Base-by-base conservation (phyloP, 2,888 invertebrate species). In the Dendrolimus houi region DNA sequence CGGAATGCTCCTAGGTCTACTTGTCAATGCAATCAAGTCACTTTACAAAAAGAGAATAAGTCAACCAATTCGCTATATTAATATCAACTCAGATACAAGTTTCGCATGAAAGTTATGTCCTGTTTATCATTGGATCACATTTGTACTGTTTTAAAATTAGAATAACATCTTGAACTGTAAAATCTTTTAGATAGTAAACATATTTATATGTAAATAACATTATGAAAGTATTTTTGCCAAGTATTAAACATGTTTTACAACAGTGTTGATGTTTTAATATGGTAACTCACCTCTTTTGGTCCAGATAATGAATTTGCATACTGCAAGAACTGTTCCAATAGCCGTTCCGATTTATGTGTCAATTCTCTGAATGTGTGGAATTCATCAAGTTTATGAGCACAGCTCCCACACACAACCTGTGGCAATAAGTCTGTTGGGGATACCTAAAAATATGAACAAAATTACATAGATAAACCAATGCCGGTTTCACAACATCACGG, bases 331-430 rank as follows among this genome's bases (percentile, higher is more conserved):
- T 94, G 93, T 85, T 94, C 93, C 77, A 96, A 91, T 68, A 95
- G 92, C 72, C 93, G 92, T 83, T 96, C 95, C 55, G 95, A 94
- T 83, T 95, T 95, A 71, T 93, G 93, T 74, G 96, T 94, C 67
- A 93, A 91, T 77, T 95, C 94, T 81, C 94, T 94, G 91, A 96
- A 96, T 72, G 94, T 94, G 83, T 94, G 93, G 71, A 95, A 93
- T 62, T 94, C 93, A 79, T 95, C 94, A 72, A 96, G 91, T 79
- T 95, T 95, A 74, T 93, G 93, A 69, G 93, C 93, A 88, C 96
- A 96, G 68, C 93, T 93, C 62, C 93, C 92, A 87, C 96, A 96
- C 67, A 96, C 93, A 70, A 95, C 93, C 70, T 94, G 93, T 68
- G 96, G 96, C 77, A 96, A 91, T 72, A 93, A 92, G 85, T 96